Conservation (phyloP, 1,140 invertebrate genomes). For the Melanaphis sacchari region DNA sequence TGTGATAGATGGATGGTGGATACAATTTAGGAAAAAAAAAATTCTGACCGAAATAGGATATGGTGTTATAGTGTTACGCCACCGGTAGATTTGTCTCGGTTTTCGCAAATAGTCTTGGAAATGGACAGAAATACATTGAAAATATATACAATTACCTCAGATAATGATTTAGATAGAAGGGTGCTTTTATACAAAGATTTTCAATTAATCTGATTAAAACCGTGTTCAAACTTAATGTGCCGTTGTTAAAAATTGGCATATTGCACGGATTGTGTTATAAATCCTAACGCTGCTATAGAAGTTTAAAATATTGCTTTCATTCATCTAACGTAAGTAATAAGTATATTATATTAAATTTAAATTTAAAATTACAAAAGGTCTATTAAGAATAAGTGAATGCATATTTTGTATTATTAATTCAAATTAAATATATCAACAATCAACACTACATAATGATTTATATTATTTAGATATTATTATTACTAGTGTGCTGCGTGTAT, state of each 20-base stretch:
- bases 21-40: neutral
- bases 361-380: neutral
- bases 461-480: no score
- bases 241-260: neutral
- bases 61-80: neutral
- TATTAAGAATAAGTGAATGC: neutral
- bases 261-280: neutral
- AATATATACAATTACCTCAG: neutral
- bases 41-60: neutral
- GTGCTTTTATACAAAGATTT: neutral
- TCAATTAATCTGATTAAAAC: slow-evolving; percentile 18
- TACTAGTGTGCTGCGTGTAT: no score
- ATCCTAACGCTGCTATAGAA: neutral
- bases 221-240: neutral
- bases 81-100: neutral
- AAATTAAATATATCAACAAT: neutral
- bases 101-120: neutral
- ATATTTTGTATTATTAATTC: neutral
- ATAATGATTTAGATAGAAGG: neutral
- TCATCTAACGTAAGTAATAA: neutral
- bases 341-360: neutral
- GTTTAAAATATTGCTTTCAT: neutral
- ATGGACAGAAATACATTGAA: neutral
- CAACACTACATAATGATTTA: neutral
- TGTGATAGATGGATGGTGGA: neutral